Percentiles rank a stretch among this genome's conserved stretches.
Evolutionary conservation across 92 coral and sea anemone species (phyloP).

Genomic region (Virgularia gustaviana): DNA sequence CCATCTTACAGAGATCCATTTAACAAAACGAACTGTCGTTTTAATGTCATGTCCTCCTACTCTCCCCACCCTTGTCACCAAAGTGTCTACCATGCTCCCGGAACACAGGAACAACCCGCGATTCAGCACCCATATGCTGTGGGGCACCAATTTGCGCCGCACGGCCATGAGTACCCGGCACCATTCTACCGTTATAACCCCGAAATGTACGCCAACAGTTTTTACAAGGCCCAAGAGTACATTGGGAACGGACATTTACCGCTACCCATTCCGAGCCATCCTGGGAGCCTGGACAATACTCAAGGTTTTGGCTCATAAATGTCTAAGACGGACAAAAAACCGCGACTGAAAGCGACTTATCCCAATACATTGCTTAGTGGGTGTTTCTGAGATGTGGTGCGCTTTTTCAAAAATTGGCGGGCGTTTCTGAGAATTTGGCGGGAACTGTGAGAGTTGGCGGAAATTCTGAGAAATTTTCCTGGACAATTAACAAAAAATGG

Average conservation of each 20-base stretch:
- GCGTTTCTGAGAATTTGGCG: too few species aligned
- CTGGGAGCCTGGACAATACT: neutral
- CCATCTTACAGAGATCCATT: slow-evolving; percentile 24
- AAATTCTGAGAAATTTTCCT: too few species aligned
- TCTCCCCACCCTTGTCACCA: slow-evolving; percentile 25
- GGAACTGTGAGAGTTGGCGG: too few species aligned
- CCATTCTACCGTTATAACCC: slow-evolving; percentile 31
- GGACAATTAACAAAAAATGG: too few species aligned
- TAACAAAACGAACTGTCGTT: slow-evolving; percentile 37
- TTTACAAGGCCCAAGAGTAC: slow-evolving; percentile 13
- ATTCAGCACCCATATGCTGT: slow-evolving; percentile 35
- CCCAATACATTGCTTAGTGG: too few species aligned
- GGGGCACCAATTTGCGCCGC: slow-evolving; percentile 15
- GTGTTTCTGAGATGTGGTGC: too few species aligned
- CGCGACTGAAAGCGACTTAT: neutral
- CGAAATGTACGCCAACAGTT: slow-evolving; percentile 18
- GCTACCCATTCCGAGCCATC: slow-evolving; percentile 22
- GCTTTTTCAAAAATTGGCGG: too few species aligned
- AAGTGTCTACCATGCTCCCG: slow-evolving; percentile 19
- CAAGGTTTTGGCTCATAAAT: slow-evolving; percentile 9
- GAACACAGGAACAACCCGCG: slow-evolving; percentile 28
- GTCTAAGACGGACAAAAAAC: neutral
- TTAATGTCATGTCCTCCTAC: slow-evolving; percentile 30
- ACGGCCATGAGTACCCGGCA: slow-evolving; percentile 1
- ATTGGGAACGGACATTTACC: slow-evolving; percentile 3